Percentiles rank a stretch among this genome's conserved stretches.
Conservation (phyloP, 2,797 vertebrate genomes). For the Knipowitschia caucasica region DNA sequence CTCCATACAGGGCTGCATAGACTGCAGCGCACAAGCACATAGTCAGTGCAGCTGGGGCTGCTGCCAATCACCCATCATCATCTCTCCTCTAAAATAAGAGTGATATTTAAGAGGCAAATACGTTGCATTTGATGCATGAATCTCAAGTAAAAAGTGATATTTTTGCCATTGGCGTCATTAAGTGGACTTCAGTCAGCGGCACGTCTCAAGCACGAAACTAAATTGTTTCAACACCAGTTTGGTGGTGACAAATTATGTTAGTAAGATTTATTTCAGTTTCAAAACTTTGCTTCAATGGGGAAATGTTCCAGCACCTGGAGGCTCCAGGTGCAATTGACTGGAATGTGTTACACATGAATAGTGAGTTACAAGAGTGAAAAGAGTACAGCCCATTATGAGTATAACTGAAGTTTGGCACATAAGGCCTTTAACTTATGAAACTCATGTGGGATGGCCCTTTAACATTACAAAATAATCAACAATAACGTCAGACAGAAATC, state of each 20-base stretch:
- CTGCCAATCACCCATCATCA: slow-evolving; percentile 39
- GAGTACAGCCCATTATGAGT: not conserved
- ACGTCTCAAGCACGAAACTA: not conserved
- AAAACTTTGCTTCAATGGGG: not conserved
- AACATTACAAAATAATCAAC: too few relatives aligned
- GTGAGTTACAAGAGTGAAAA: not conserved
- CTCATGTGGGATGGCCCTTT: too few relatives aligned
- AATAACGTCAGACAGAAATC: too few relatives aligned
- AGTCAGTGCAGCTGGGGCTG: slow-evolving; percentile 24
- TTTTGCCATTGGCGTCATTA: slow-evolving; percentile 2
- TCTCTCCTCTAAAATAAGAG: slow-evolving; percentile 47
- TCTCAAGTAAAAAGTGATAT: not conserved
- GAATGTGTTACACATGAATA: not conserved
- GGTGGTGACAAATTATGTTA: slow-evolving; percentile 3
- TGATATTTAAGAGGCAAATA: slow-evolving; percentile 12
- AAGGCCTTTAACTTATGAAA: too few relatives aligned
- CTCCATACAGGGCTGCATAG: slow-evolving; percentile 23
- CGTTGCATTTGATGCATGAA: slow-evolving; percentile 16
- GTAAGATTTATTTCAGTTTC: not conserved
- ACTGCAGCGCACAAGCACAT: slow-evolving; percentile 22
- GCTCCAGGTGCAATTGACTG: not conserved
- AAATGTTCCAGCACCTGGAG: not conserved
- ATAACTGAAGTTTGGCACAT: too few relatives aligned
- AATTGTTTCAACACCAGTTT: not conserved
- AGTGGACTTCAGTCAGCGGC: slow-evolving; percentile 4